Evolutionary conservation across 2,797 vertebrate species (phyloP), one percentile per base, ranked within the genome.

Genomic region (Syndactyla subalaris): DNA sequence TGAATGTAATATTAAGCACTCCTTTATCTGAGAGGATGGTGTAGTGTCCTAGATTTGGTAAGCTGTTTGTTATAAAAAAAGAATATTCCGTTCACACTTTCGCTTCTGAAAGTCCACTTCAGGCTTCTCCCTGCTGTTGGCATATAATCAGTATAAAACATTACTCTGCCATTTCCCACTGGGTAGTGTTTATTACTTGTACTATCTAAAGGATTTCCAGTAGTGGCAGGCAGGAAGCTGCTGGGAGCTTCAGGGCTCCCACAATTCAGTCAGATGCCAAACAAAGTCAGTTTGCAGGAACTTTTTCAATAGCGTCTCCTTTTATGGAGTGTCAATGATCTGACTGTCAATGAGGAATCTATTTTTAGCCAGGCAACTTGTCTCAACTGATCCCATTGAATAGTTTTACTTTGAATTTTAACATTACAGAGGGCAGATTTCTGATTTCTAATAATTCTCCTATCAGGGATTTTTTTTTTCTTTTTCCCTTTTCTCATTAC

Each of bases 291-390:
- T 85, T 88, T 92, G 59, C 34, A 89, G 45, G 51, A 71, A 83
- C 34, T 82, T 93, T 92, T 94, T 93, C 82, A 85, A 85, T 68
- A 88, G 20, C 0, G 0, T 76, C 51, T 89, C 77, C 29, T 82
- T 89, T 85, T 84, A 57, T 10, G 3, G 57, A 73, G 12, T 54
- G 46, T 85, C 70, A 87, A 27, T 88, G 91, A 67, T 68, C 87
- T 92, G 88, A 95, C 89, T 94, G 70, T 88, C 93, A 95, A 91
- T 92, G 91, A 83, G 58, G 67, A 94, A 74, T 76, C 91, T 96
- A 96, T 94, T 97, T 97, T 96, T 96, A 94, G 41, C 65, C 83
- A 73, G 66, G 48, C 66, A 93, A 52, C 76, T 96, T 57, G 70
- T 96, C 86, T 86, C 88, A 85, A 83, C 58, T 83, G 79, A 95